Evolutionary conservation across 2,113 vertebrate species (phyloP), one percentile per base, ranked within the genome.

Genomic region (Aptenodytes forsteri): DNA sequence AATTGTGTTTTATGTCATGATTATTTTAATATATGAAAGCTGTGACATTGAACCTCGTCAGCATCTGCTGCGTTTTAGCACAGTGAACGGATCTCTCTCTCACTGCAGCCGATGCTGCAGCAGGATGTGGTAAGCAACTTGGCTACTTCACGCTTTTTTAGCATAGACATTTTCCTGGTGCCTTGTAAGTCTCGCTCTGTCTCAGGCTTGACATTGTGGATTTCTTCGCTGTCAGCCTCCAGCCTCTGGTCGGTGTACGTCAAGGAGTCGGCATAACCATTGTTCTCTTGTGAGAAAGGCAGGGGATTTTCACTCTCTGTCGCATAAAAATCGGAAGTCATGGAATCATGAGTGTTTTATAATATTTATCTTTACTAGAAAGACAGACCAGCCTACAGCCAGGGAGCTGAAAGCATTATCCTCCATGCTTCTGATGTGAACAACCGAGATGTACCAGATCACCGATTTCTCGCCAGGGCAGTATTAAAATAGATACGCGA

Each of bases 41-140:
- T 2, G 23, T 19, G 34, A 5, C 34, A 1, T 1, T 2, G 25
- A 38, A 22, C 46, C 34, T 23, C 2, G 1, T 6, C 29, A 11
- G 58, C 20, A 8, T 25, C 58, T 12, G 56, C 71, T 56, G 27
- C 2, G 0, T 38, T 58, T 87, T 92, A 98, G 89, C 98, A 98
- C 5, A 98, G 93, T 5, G 96, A 54, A 5, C 96, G 97, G 90
- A 98, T 71, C 16, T 97, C 95, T 5, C 49, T 67, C 94, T 97
- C 85, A 7, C 88, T 98, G 77, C 98, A 98, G 96, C 98, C 98
- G 2, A 73, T 16, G 3, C 11, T 87, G 69, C 98, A 98, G 97
- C 98, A 98, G 84, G 93, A 38, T 11, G 84, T 89, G 34, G 83
- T 22, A 1, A 98, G 91, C 44, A 97, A 54, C 9, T 26, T 29